Base-by-base conservation (phyloP, 2,113 vertebrate genomes). In the Elanus axillaris region DNA sequence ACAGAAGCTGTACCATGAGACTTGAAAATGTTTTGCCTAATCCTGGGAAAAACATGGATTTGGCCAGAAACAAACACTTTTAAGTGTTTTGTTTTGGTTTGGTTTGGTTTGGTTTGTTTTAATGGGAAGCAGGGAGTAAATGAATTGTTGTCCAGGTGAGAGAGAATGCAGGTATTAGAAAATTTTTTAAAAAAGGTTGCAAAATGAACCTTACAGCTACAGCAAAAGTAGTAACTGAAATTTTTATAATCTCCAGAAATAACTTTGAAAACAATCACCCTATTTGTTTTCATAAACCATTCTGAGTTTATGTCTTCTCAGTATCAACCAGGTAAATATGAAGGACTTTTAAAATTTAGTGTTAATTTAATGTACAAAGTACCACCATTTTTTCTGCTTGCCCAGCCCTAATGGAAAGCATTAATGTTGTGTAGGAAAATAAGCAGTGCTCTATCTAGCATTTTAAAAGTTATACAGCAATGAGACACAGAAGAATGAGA, bases 401-500 rank as follows among this genome's bases (percentile, higher is more conserved):
- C 42, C 58, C 55, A 56, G 86, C 34, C 32, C 52, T 95, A 96
- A 87, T 73, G 32, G 92, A 86, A 90, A 96, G 22, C 8, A 60
- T 96, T 96, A 83, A 67, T 60, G n/a, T 26, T 38, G 4, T 72
- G 21, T 25, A 96, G 74, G 78, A 92, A 96, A 96, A 97, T 77
- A 88, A 90, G 23, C 62, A 92, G 64, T 43, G 60, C 8, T 50
- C 93, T 93, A 83, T 71, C 23, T 74, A 59, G 38, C 42, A 86
- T 72, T 97, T 96, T 79, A 63, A 81, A 96, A 94, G 23, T 69
- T 38, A 10, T 16, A 40, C n/a, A 80, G 43, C 27, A 71, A 9
- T 31, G 38, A 77, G 62, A 75, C 56, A 85, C 45, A 91, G 68
- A 95, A 47, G 68, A 91, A 66, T n/a, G 16, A 11, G 58, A 83